phyloP scores from a whole-genome alignment of 2,888 invertebrate species.

The Trichacis sp. region DNA sequence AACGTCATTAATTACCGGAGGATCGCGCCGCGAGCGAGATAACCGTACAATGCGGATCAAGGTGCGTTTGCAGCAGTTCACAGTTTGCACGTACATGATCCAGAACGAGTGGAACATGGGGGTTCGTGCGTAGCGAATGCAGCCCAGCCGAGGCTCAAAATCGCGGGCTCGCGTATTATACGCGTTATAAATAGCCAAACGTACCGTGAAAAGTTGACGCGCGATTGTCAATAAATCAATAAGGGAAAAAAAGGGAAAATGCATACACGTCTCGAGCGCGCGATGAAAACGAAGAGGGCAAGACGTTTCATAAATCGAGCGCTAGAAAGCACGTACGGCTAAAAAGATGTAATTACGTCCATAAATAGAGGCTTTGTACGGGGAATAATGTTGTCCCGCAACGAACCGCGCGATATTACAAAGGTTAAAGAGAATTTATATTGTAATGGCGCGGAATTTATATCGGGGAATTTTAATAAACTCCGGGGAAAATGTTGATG shows the following conservation, averaged over 20 bases:
- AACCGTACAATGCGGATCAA: constrained; percentile 23
- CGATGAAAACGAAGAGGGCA: constrained; percentile 11
- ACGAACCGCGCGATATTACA: constrained; percentile 11
- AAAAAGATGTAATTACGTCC: constrained; percentile 22
- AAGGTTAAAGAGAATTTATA: constrained; percentile 18
- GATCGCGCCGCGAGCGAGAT: constrained; percentile 30
- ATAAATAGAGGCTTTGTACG: constrained; percentile 23
- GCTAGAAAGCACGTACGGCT: constrained; percentile 15
- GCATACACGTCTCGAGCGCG: constrained; percentile 6
- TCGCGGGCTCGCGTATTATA: constrained; percentile 43
- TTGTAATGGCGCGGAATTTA: constrained; percentile 4
- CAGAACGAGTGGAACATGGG: constrained; percentile 41
- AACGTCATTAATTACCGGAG: constrained; percentile 45
- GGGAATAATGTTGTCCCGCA: constrained; percentile 8
- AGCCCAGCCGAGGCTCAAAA: constrained; percentile 58
- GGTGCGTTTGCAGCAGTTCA: too few relatives aligned
- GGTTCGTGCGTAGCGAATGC: constrained; percentile 59
- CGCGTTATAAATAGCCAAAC: background rate
- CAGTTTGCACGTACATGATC: constrained; percentile 35
- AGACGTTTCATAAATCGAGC: constrained; percentile 22
- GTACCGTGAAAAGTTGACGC: background rate
- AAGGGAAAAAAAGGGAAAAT: background rate
- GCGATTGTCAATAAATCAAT: constrained; percentile 6
- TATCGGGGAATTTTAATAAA: constrained; percentile 1
- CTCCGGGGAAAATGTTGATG: background rate